phyloP scores from a whole-genome alignment of 2,797 vertebrate species.

The Columba guinea region DNA sequence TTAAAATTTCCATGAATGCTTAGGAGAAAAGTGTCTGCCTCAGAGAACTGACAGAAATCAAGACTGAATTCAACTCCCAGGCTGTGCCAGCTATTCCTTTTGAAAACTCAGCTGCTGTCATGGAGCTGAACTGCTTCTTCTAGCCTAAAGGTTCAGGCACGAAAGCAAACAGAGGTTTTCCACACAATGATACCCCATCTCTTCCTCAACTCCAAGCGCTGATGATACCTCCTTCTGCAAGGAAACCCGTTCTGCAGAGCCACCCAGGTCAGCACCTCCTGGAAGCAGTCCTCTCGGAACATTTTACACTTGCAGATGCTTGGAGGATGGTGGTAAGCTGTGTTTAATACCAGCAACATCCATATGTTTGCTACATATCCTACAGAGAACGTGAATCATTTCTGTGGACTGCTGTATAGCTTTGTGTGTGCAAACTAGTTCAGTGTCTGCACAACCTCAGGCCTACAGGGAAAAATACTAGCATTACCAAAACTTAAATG shows the following conservation, averaged over 20 bases:
- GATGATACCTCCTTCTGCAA: neutral
- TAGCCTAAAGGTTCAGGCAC: neutral
- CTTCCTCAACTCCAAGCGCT: neutral
- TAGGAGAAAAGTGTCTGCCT: neutral
- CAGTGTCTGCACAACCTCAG: neutral
- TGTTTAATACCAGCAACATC: neutral
- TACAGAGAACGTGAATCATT: neutral
- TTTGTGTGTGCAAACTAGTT: neutral
- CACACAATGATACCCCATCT: rapidly evolving
- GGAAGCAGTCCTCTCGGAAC: neutral
- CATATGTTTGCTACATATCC: neutral
- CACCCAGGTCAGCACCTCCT: neutral
- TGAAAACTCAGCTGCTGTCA: neutral
- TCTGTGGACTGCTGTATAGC: neutral
- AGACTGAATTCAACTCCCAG: neutral
- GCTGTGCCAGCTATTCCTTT: rapidly evolving
- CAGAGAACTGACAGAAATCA: neutral
- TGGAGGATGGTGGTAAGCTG: neutral
- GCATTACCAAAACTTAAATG: neutral
- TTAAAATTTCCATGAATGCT: neutral
- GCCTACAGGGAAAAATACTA: neutral
- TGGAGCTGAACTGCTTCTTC: neutral
- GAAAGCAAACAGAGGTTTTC: neutral
- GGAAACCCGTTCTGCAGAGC: neutral
- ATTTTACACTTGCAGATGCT: neutral